Conservation (phyloP, 2,888 invertebrate species). For the Cremastinae sp. region DNA sequence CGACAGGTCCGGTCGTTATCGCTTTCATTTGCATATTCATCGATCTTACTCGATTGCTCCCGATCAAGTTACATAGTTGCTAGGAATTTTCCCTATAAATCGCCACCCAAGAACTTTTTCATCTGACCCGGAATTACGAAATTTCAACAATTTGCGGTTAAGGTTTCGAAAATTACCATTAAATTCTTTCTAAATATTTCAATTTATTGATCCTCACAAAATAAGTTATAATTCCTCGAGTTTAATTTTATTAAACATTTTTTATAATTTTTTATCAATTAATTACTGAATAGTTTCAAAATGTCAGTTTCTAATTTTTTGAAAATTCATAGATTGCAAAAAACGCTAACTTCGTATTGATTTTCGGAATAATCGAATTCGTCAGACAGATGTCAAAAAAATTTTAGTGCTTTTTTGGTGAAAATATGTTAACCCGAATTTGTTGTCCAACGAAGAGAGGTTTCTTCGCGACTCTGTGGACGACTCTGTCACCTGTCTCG, state of each 20-base stretch:
- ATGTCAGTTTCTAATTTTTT: conserved; percentile 1
- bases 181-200: background rate
- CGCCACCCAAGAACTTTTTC: conserved; percentile 5
- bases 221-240: too few relatives aligned
- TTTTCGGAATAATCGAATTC: conserved; percentile 18
- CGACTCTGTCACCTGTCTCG: conserved; percentile 62
- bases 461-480: conserved; percentile 56
- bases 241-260: too few relatives aligned
- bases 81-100: background rate
- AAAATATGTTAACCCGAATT: conserved; percentile 59
- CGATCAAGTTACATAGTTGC: background rate
- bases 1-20: conserved; percentile 47
- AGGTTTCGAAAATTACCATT: conserved; percentile 58
- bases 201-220: too few relatives aligned
- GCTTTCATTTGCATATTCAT: conserved; percentile 57
- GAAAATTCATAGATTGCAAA: background rate
- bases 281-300: too few relatives aligned
- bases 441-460: conserved; percentile 52
- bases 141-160: conserved; percentile 66
- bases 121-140: conserved; percentile 56
- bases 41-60: conserved; percentile 35
- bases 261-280: too few relatives aligned
- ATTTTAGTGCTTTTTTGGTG: conserved; percentile 17
- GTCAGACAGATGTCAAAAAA: background rate
- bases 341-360: conserved; percentile 17